Conservation (phyloP, 2,797 vertebrate species). For the Craterocephalus amniculus region DNA sequence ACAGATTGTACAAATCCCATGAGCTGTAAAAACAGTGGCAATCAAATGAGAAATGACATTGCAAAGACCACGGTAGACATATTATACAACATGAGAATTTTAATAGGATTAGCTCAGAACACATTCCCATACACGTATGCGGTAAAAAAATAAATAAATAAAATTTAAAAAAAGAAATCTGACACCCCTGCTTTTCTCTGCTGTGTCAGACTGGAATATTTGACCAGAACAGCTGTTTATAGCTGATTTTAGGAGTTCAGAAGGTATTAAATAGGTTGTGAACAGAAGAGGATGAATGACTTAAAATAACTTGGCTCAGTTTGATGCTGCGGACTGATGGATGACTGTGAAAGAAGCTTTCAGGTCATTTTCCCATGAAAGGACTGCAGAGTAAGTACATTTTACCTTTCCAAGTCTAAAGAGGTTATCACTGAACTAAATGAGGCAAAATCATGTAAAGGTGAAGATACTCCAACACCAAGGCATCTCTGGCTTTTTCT, state of each 20-base stretch:
- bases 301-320: conserved; percentile 22
- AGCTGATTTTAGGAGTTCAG: conserved; percentile 26
- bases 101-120: conserved; percentile 56
- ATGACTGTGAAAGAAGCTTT: conserved; percentile 11
- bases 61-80: conserved; percentile 41
- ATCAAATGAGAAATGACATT: conserved; percentile 59
- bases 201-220: conserved; percentile 14
- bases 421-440: conserved; percentile 2
- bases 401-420: conserved; percentile 13
- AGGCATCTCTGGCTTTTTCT: too few relatives aligned
- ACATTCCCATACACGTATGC: conserved; percentile 35
- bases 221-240: conserved; percentile 2
- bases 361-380: conserved; percentile 12
- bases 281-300: conserved; percentile 6
- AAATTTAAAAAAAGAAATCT: too few relatives aligned
- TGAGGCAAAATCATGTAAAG: background rate
- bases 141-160: too few relatives aligned
- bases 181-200: conserved; percentile 26
- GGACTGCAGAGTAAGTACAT: conserved; percentile 8
- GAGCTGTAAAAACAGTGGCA: conserved; percentile 38
- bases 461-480: background rate
- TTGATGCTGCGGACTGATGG: conserved; percentile 4
- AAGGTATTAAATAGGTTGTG: conserved; percentile 16
- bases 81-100: conserved; percentile 54
- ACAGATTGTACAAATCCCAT: conserved; percentile 55